Percentiles rank a stretch among this genome's conserved stretches.
These are phyloP conservation scores for Erpornis zantholeuca DNA, from an alignment of 2,113 vertebrate genomes.

Conservation along the genomic window DNA sequence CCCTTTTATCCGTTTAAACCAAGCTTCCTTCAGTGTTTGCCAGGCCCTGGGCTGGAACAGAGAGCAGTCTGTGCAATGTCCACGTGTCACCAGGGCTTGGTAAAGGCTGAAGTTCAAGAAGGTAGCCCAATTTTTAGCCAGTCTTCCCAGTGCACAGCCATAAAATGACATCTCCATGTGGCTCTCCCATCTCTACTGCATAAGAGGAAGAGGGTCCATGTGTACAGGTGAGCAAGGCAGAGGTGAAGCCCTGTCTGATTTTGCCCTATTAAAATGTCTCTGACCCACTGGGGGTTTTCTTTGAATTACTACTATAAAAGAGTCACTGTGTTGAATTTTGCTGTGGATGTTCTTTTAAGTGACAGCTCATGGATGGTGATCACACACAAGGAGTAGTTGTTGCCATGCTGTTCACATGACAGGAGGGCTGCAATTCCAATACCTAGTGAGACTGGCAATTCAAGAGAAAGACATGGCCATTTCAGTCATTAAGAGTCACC, in stretches of 20 bases:
- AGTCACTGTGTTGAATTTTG: not conserved
- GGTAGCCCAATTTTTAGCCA: not conserved
- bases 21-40: not conserved
- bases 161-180: not conserved
- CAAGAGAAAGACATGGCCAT: not conserved
- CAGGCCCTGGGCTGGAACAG: not conserved
- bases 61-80: not conserved
- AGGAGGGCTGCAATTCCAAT: not conserved
- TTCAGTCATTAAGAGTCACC: not conserved
- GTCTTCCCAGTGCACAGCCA: not conserved
- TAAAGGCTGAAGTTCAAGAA: not conserved
- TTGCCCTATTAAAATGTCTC: not conserved
- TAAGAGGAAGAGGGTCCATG: not conserved
- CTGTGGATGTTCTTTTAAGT: not conserved
- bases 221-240: not conserved
- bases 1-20: not conserved
- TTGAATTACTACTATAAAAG: not conserved
- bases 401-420: not conserved
- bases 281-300: not conserved
- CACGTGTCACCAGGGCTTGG: not conserved
- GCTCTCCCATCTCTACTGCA: not conserved
- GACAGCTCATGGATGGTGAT: not conserved
- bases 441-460: not conserved
- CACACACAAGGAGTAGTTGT: not conserved
- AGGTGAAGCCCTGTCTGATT: not conserved